Evolutionary conservation across 2,113 vertebrate species (phyloP), one percentile per base, ranked within the genome.

Genomic region (Excalfactoria chinensis): DNA sequence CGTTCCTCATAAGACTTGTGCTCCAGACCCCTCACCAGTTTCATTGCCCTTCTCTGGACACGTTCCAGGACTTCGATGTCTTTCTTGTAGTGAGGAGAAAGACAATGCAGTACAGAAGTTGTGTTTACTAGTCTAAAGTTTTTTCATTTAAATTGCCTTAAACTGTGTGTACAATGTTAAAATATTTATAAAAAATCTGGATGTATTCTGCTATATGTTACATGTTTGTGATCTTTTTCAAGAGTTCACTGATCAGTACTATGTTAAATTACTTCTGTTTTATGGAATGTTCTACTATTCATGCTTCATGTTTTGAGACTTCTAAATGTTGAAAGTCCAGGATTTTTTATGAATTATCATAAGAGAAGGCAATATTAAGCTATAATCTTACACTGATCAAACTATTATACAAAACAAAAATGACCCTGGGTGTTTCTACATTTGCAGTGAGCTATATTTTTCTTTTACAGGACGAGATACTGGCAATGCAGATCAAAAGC

Each of bases 401-500:
- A 66, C 22, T 37, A 48, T 17, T 71, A 21, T 62, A 79, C 86
- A 49, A 28, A 30, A 26, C 16, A 30, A 13, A 28, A 17, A 53
- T 13, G 23, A 17, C 15, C 26, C 51, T 23, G 68, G 43, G 1
- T 90, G 10, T 64, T 90, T 89, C 4, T 5, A 5, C 82, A 43
- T 80, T 80, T 83, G 44, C 43, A n/a, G 17, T 35, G 40, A 75
- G 1, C 3, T 88, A 77, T 89, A 67, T 88, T 81, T 95, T 81
- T 87, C 77, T 93, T 96, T 97, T 96, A 26, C 89, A 98, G 97
- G 93, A 53, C 96, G 95, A 90, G 96, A 97, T 66, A 84, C 81
- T 5, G 90, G 60, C 25, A 96, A 60, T 77, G 78, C 91, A 97
- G 93, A 96, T 71, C 98, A 97, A 95, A 97, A 97, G 30, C 95